Conservation (phyloP, 2,888 invertebrate genomes). For the Dicyrtomina minuta region DNA sequence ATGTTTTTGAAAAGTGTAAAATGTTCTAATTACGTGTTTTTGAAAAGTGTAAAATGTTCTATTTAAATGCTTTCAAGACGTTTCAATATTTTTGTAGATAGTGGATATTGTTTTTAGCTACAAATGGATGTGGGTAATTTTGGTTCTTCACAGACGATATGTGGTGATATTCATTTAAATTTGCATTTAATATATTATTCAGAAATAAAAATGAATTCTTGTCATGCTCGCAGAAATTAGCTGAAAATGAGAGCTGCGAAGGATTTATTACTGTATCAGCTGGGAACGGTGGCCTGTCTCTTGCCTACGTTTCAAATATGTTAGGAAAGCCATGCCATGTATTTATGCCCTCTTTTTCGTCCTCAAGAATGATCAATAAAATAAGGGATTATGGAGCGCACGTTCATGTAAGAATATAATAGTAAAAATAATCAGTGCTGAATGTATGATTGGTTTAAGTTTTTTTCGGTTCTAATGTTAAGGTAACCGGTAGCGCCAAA, state of each 20-base stretch:
- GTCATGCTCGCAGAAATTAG: constrained; percentile 55
- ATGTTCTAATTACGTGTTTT: too few relatives aligned
- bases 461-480: neutral
- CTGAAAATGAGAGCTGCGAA: constrained; percentile 1
- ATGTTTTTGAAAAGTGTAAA: too few relatives aligned
- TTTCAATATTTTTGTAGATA: too few relatives aligned
- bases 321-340: constrained; percentile 20
- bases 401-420: neutral
- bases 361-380: constrained; percentile 4
- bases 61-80: too few relatives aligned
- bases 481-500: constrained; percentile 1
- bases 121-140: too few relatives aligned
- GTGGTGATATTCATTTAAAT: too few relatives aligned
- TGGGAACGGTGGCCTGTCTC: constrained; percentile 21
- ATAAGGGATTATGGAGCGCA: constrained; percentile 3
- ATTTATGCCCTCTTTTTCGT: constrained; percentile 8
- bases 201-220: neutral
- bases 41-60: too few relatives aligned
- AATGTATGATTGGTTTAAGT: neutral
- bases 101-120: too few relatives aligned
- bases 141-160: too few relatives aligned
- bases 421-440: too few relatives aligned
- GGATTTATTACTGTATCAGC: constrained; percentile 23
- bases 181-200: too few relatives aligned
- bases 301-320: neutral